phyloP scores from a whole-genome alignment of 2,888 invertebrate genomes.

The Melolontha melolontha region DNA sequence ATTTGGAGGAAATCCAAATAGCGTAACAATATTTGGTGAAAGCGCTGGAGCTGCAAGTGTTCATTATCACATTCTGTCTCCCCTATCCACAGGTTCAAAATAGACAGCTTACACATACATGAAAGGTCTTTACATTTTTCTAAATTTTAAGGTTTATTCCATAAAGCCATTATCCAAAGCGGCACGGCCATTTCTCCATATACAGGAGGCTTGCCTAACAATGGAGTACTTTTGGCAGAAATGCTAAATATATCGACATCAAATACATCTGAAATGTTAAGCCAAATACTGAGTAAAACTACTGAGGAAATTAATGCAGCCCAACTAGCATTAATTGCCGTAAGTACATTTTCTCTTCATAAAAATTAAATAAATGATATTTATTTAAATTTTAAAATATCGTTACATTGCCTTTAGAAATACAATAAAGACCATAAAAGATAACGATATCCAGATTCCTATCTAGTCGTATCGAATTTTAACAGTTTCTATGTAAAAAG shows the following conservation, averaged over 20 bases:
- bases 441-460: no score
- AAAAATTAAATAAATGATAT: no score
- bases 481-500: no score
- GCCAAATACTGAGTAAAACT: slow-evolving; percentile 38
- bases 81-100: slow-evolving; percentile 54
- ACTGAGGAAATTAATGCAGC: not conserved
- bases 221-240: slow-evolving; percentile 43
- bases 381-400: no score
- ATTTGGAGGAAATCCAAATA: slow-evolving; percentile 61
- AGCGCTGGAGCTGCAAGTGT: slow-evolving; percentile 63
- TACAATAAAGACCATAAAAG: no score
- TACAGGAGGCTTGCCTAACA: slow-evolving; percentile 43
- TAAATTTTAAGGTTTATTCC: slow-evolving; percentile 71
- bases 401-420: no score
- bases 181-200: slow-evolving; percentile 71
- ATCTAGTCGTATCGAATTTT: no score
- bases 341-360: no score
- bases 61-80: slow-evolving; percentile 62
- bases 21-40: slow-evolving; percentile 61
- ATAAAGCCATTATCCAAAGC: slow-evolving; percentile 80
- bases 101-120: no score
- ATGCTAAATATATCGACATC: slow-evolving; percentile 30
- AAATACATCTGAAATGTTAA: slow-evolving; percentile 31
- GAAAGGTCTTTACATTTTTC: no score
- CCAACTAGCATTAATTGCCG: no score